Percentiles rank a stretch among this genome's conserved stretches.
phyloP scores from a whole-genome alignment of 2,113 vertebrate genomes.

The Meriones unguiculatus region DNA sequence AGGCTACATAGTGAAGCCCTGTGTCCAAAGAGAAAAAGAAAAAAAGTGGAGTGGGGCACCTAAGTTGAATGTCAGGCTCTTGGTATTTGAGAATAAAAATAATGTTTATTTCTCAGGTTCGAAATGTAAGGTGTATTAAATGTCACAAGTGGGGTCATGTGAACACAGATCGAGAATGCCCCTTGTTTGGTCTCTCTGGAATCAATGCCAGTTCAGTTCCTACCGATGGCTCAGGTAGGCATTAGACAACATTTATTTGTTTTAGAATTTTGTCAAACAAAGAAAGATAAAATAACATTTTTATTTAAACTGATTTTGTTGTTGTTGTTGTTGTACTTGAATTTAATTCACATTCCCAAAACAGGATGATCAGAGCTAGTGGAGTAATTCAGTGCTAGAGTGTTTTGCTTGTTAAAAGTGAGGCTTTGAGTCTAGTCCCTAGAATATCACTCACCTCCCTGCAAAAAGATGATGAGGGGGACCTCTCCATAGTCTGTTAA shows the following conservation, averaged over 20 bases:
- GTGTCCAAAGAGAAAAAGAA: background rate
- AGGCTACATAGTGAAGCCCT: background rate
- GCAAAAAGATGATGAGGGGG: background rate
- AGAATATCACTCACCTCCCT: background rate
- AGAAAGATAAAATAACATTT: constrained; percentile 47
- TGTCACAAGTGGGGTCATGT: constrained; percentile 99
- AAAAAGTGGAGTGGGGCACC: fast-evolving
- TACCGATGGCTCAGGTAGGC: constrained; percentile 94
- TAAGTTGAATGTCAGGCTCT: constrained; percentile 32
- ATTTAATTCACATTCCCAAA: background rate
- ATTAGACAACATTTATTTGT: constrained; percentile 36
- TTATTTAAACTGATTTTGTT: constrained; percentile 22
- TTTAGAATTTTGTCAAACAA: constrained; percentile 42
- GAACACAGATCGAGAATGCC: constrained; percentile 98
- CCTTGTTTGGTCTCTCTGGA: constrained; percentile 98
- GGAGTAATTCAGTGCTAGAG: background rate
- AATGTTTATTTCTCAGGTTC: constrained; percentile 88
- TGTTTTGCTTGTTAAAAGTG: background rate
- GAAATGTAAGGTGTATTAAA: constrained; percentile 99
- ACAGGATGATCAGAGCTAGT: background rate
- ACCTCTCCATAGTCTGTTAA: constrained; percentile 38
- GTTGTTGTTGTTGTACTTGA: background rate
- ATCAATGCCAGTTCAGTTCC: constrained; percentile 97
- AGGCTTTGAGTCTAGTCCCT: no score
- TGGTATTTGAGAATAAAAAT: constrained; percentile 55